A percentile compares a stretch with the other conserved stretches of the same genome.
These are phyloP conservation scores for Ophion ventricosus DNA, from an alignment of 2,888 invertebrate species.

Conservation along the genomic window DNA sequence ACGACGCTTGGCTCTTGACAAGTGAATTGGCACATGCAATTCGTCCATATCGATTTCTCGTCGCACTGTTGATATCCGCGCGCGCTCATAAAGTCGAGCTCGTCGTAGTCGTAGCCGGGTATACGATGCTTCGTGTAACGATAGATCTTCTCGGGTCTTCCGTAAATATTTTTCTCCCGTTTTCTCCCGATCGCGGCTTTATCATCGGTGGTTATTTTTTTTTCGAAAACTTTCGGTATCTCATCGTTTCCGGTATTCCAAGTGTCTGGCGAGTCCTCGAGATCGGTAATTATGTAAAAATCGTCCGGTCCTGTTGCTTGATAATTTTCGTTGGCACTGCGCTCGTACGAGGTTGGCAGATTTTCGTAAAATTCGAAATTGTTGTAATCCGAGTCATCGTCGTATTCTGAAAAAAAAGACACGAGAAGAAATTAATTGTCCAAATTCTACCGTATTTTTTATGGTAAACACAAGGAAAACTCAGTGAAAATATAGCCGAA, in stretches of 20 bases:
- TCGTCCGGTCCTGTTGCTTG: slow-evolving; percentile 70
- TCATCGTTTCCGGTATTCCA: slow-evolving; percentile 41
- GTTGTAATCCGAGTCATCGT: slow-evolving; percentile 77
- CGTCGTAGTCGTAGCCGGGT: slow-evolving; percentile 79
- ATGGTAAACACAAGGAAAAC: not conserved
- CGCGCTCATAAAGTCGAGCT: slow-evolving; percentile 74
- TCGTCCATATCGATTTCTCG: slow-evolving; percentile 78
- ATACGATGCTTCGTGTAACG: slow-evolving; percentile 80
- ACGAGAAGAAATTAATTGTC: not conserved
- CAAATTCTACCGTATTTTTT: not conserved
- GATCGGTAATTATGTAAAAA: slow-evolving; percentile 72
- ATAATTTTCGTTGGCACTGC: slow-evolving; percentile 59
- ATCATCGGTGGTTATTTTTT: slow-evolving; percentile 9
- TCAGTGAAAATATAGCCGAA: too few species aligned
- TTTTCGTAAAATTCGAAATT: slow-evolving; percentile 76
- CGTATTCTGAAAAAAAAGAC: slow-evolving; percentile 72
- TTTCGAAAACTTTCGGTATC: slow-evolving; percentile 53
- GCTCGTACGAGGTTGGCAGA: slow-evolving; percentile 67
- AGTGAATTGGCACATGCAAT: slow-evolving; percentile 81
- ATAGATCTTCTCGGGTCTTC: slow-evolving; percentile 73
- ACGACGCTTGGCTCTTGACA: slow-evolving; percentile 77
- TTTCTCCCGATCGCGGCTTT: not conserved
- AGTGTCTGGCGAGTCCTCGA: slow-evolving; percentile 49
- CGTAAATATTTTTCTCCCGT: slow-evolving; percentile 67
- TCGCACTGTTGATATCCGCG: slow-evolving; percentile 73